These are phyloP conservation scores for Cranoglanis bouderius DNA, from an alignment of 2,113 vertebrate genomes.

Conservation along the genomic window DNA sequence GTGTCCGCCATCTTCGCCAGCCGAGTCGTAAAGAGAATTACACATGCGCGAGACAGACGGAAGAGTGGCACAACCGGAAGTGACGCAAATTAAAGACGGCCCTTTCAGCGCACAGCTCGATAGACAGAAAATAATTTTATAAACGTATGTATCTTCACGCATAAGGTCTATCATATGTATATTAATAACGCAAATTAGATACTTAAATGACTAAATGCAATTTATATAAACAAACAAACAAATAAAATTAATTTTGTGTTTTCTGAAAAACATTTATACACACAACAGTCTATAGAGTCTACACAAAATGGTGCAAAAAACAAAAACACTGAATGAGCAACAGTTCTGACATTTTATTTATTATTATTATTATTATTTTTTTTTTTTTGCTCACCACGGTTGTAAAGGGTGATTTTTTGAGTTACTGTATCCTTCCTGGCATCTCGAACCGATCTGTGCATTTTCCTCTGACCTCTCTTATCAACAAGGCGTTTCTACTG, in stretches of 20 bases:
- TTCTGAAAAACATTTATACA: no score
- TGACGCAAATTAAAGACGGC: conserved; percentile 56
- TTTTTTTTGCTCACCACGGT: no score
- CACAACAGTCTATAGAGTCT: no score
- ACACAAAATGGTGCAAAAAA: no score
- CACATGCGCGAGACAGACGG: conserved; percentile 53
- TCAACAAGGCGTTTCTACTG: neutral
- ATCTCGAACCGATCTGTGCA: neutral
- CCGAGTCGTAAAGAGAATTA: conserved; percentile 77
- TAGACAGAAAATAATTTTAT: no score
- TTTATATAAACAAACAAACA: neutral
- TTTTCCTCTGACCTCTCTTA: neutral
- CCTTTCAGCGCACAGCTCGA: neutral
- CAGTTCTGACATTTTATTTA: no score
- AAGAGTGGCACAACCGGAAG: conserved; percentile 62
- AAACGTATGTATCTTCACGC: no score
- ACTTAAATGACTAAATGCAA: neutral
- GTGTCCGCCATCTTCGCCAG: conserved; percentile 84
- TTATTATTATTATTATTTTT: no score
- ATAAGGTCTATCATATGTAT: no score
- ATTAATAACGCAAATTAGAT: neutral
- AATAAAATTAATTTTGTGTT: neutral
- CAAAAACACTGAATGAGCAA: no score
- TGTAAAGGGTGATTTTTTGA: no score
- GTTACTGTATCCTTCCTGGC: no score